Conservation (phyloP, 2,888 invertebrate genomes). For the Cephalotes varians region DNA sequence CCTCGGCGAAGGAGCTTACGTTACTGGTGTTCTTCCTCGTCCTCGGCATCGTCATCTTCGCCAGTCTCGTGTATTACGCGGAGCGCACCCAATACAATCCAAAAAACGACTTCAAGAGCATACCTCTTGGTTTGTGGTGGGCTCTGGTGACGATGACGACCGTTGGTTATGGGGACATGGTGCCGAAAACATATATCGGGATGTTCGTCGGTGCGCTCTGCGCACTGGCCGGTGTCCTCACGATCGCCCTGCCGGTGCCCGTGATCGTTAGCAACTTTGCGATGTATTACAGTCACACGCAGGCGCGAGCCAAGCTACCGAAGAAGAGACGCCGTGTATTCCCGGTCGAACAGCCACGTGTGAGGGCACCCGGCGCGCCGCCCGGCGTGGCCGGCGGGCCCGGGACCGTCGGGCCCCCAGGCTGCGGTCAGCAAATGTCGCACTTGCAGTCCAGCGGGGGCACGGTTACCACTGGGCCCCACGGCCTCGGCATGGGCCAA, state of each 20-base stretch:
- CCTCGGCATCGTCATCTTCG: slow-evolving; percentile 97
- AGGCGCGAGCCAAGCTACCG: slow-evolving; percentile 99
- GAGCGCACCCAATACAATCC: slow-evolving; percentile 98
- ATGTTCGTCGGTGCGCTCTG: slow-evolving; percentile 99
- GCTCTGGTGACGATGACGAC: slow-evolving; percentile 99
- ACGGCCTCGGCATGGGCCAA: slow-evolving; percentile 64
- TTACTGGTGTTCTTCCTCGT: slow-evolving; percentile 99
- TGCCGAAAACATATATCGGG: slow-evolving; percentile 98
- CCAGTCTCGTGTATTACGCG: slow-evolving; percentile 99
- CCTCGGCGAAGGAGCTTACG: slow-evolving; percentile 98
- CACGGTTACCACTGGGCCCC: slow-evolving; percentile 53
- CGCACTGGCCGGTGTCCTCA: slow-evolving; percentile 99
- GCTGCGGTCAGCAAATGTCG: slow-evolving; percentile 75
- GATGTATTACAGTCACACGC: slow-evolving; percentile 97
- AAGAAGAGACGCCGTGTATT: slow-evolving; percentile 98
- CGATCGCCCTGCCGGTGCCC: slow-evolving; percentile 99
- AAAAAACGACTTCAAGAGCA: slow-evolving; percentile 99
- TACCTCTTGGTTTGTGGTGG: slow-evolving; percentile 99
- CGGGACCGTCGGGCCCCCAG: slow-evolving; percentile 78
- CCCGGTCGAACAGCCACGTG: slow-evolving; percentile 95
- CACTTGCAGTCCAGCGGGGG: slow-evolving; percentile 64
- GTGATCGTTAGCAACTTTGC: slow-evolving; percentile 99
- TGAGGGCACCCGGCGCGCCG: slow-evolving; percentile 86
- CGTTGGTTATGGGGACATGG: slow-evolving; percentile 99
- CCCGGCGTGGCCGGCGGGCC: slow-evolving; percentile 84